Conservation (phyloP, 2,888 invertebrate species). For the Prenolepis imparis region DNA sequence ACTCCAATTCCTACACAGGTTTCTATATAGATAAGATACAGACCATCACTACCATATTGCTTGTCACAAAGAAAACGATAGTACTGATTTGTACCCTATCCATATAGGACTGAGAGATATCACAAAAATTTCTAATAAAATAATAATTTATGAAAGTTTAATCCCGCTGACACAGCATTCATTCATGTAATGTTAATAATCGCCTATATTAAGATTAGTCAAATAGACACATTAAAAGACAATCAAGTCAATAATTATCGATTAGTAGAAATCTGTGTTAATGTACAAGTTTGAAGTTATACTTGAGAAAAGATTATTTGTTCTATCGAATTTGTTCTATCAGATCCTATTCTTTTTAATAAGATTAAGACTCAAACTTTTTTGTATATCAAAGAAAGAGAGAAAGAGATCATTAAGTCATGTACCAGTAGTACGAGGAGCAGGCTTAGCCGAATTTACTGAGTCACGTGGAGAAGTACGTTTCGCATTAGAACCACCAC, state of each 20-base stretch:
- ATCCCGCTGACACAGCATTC: neutral
- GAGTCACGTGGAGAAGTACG: conserved; percentile 86
- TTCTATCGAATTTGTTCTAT: neutral
- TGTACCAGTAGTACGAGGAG: conserved; percentile 89
- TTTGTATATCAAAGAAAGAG: conserved; percentile 15
- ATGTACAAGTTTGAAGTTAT: conserved; percentile 35
- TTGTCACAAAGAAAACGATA: neutral
- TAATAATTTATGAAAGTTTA: neutral
- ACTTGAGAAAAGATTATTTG: neutral
- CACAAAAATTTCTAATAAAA: neutral
- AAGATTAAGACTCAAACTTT: conserved; percentile 29
- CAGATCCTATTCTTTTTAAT: conserved; percentile 20
- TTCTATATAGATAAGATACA: neutral
- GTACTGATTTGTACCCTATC: neutral
- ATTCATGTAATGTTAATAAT: conserved; percentile 20
- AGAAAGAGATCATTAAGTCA: conserved; percentile 71
- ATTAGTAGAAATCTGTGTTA: conserved; percentile 53
- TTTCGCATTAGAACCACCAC: conserved; percentile 86
- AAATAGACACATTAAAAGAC: neutral
- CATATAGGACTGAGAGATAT: neutral
- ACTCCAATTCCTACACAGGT: neutral
- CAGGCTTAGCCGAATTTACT: conserved; percentile 88
- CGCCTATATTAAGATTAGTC: conserved; percentile 12
- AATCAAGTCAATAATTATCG: conserved; percentile 26
- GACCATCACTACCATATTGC: neutral